Percentiles rank a stretch among this genome's conserved stretches.
Evolutionary conservation across 2,113 vertebrate species (phyloP).

Genomic region (Phylloscopus trochiloides): DNA sequence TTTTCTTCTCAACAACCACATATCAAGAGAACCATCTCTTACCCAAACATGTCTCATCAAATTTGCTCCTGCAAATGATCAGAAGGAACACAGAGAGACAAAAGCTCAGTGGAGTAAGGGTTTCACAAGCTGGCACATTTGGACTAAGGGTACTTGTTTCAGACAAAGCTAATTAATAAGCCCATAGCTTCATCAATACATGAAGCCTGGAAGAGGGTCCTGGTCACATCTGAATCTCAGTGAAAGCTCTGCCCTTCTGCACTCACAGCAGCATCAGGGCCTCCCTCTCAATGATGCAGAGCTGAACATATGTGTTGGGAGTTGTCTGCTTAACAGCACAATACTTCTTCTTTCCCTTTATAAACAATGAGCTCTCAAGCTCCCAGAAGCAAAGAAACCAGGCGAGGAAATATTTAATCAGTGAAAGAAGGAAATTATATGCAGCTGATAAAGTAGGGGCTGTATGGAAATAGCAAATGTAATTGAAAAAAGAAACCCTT

Average conservation of each 20-base stretch:
- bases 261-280: neutral
- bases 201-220: neutral
- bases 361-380: neutral
- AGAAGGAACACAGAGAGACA: neutral
- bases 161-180: neutral
- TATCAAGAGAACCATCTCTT: neutral
- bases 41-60: neutral
- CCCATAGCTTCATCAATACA: neutral
- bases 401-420: neutral
- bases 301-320: neutral
- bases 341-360: neutral
- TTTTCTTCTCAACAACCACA: neutral
- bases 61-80: neutral
- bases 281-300: neutral
- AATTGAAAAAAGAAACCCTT: neutral
- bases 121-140: neutral
- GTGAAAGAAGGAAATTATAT: neutral
- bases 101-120: neutral
- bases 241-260: neutral
- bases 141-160: neutral
- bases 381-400: constrained; percentile 50
- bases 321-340: neutral
- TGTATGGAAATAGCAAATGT: neutral
- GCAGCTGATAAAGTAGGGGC: neutral
- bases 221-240: neutral